Evolutionary conservation across 2,113 vertebrate species (phyloP), one percentile per base, ranked within the genome.

Genomic region (Balaenoptera acutorostrata): DNA sequence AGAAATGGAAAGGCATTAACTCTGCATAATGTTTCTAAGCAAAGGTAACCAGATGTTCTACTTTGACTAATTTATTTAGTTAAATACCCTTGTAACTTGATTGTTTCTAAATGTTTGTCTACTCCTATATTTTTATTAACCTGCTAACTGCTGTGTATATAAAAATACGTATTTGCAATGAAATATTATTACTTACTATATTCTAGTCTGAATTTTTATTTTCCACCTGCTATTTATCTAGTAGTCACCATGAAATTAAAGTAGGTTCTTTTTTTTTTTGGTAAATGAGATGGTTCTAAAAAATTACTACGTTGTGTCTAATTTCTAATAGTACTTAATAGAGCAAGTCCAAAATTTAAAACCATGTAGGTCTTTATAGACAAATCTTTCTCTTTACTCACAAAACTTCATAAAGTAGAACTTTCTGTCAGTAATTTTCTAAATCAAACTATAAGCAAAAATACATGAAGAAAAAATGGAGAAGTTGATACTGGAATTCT

Each of bases 21-120:
- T 96, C 63, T 81, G 0, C 2, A 4, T 66, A 89, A 90, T 69
- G 95, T 90, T 92, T 88, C 52, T 41, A 95, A 95, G 57, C 64
- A 96, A 88, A 97, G 89, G 29, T 98, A 63, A 97, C 87, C 95
- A 98, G 97, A 98, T 98, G 93, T 97, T 97, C 64, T 86, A 80
- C 23, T 98, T 97, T 95, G 74, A 96, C 95, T 92, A 97, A 95
- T 68, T 12, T 1, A 6, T 92, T 89, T 72, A 41, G 1, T 46
- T 75, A 75, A 88, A 77, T 93, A 46, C 1, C 1, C 39, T 49
- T 68, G 2, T 63, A 82, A 66, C 3, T 55, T 88, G 18, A 88
- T 59, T 75, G 18, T 49, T 71, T 71, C 18, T 68, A 66, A 72
- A 69, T 93, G 18, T 18, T 71, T 92, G 3, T 8, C 6, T 68